Percentiles rank a stretch among this genome's conserved stretches.
Evolutionary conservation across 2,113 vertebrate genomes (phyloP).

Genomic region (Chionodraco myersi): DNA sequence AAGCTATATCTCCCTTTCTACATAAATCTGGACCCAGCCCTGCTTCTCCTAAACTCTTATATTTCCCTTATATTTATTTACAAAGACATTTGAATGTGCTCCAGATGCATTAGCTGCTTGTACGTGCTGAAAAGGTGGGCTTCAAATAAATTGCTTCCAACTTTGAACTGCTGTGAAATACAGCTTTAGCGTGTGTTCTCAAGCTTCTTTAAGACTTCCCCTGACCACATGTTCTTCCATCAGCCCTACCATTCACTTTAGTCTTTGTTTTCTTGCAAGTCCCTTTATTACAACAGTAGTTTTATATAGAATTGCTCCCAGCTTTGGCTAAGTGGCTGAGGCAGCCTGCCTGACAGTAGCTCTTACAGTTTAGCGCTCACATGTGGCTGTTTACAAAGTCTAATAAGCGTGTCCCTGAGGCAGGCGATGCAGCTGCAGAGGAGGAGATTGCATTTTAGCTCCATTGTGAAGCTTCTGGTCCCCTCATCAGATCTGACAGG

Average conservation of each 20-base stretch:
- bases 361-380: conserved; percentile 70
- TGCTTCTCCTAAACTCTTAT: not conserved
- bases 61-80: not conserved
- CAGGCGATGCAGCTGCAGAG: conserved; percentile 70
- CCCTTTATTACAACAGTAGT: conserved; percentile 38
- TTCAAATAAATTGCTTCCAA: not conserved
- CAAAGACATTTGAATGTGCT: not conserved
- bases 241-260: conserved; percentile 16
- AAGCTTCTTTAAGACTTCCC: conserved; percentile 5
- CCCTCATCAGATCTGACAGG: conserved; percentile 83
- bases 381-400: conserved; percentile 82
- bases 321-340: conserved; percentile 46
- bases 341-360: conserved; percentile 61
- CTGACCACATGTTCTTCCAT: conserved; percentile 5
- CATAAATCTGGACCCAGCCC: too few species aligned
- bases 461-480: conserved; percentile 78
- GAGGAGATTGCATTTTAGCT: conserved; percentile 83
- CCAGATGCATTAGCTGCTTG: not conserved
- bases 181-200: not conserved
- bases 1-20: too few species aligned
- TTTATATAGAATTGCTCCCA: conserved; percentile 38
- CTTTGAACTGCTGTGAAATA: not conserved
- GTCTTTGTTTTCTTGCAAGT: conserved; percentile 40
- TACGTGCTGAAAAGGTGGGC: not conserved
- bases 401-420: conserved; percentile 79